phyloP scores from a whole-genome alignment of 2,797 vertebrate species.

The Nannoperca obscura region DNA sequence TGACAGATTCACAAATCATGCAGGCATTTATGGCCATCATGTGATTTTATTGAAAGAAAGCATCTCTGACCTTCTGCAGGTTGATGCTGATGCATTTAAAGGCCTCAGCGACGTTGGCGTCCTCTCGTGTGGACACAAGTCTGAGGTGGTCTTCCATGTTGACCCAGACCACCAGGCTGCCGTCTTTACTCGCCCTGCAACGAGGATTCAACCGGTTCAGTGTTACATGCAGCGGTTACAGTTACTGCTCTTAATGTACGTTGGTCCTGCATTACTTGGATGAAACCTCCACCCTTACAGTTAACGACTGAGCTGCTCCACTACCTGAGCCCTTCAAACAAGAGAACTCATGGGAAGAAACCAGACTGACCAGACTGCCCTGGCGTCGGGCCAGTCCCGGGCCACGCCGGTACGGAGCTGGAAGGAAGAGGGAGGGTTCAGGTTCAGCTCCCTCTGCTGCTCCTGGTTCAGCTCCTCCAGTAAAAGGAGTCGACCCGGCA shows the following conservation, averaged over 20 bases:
- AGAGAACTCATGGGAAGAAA: neutral
- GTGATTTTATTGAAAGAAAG: neutral
- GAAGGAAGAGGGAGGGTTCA: conserved; percentile 27
- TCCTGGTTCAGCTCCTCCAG: conserved; percentile 51
- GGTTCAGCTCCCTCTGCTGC: conserved; percentile 38
- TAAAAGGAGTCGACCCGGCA: conserved; percentile 39
- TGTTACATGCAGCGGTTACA: neutral
- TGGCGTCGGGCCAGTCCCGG: conserved; percentile 66
- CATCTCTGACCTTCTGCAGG: conserved; percentile 57
- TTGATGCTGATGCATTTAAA: conserved; percentile 68
- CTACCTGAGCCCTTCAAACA: neutral
- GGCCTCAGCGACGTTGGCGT: conserved; percentile 74
- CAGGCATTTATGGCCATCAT: neutral
- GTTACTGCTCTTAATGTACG: neutral
- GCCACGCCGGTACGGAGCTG: conserved; percentile 53
- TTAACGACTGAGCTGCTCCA: neutral
- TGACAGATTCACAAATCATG: neutral
- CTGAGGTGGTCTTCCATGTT: conserved; percentile 84
- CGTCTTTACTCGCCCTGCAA: conserved; percentile 77
- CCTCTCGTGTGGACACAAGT: conserved; percentile 68
- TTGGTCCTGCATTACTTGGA: neutral
- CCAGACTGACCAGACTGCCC: conserved; percentile 60
- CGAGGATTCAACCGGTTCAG: neutral
- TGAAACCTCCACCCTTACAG: neutral
- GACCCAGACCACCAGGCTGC: conserved; percentile 76